Base-by-base conservation (phyloP, 2,113 vertebrate genomes). In the Chlorodrepanis virens region DNA sequence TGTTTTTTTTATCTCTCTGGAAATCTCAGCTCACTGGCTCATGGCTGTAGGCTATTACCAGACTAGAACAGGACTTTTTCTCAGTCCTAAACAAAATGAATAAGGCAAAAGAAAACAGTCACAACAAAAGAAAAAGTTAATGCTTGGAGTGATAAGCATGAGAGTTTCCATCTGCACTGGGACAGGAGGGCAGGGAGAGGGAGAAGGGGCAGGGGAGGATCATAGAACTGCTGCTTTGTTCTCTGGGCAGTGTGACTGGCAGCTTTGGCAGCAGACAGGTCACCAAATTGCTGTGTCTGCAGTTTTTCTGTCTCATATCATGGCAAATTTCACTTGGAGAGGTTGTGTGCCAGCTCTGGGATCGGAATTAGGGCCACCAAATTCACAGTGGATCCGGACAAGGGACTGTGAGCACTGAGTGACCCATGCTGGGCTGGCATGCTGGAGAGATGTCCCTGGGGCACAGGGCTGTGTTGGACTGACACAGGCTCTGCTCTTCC, bases 61-160 rank as follows among this genome's bases (percentile, higher is more conserved):
- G 65, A 13, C 78, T 77, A 76, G 71, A 96, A 95, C 72, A 83
- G 75, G 93, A 83, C 83, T 95, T 94, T 52, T 72, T 83, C 83
- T 84, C 57, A 45, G 39, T 35, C 40, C 64, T 61, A 60, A 96
- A 83, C 37, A 85, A 93, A 96, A 83, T 67, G 20, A 94, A 27
- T 80, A 78, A 91, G 47, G 57, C 21, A 74, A 90, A 96, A 81
- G 40, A 37, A 87, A 95, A 60, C 15, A 70, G 61, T 52, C 22
- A 60, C 24, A 60, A 75, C 40, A 69, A 74, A 83, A n/a, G 9
- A 14, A 71, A 17, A 88, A 59, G 25, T 67, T 85, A 83, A 71
- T 71, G 25, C 16, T 86, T 64, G 72, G 44, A 65, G 44, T 50
- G 75, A 76, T 54, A 52, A 78, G 17, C 57, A 60, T 60, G 28